These are phyloP conservation scores for Synodontis membranacea DNA, from an alignment of 2,113 vertebrate species.

Conservation along the genomic window DNA sequence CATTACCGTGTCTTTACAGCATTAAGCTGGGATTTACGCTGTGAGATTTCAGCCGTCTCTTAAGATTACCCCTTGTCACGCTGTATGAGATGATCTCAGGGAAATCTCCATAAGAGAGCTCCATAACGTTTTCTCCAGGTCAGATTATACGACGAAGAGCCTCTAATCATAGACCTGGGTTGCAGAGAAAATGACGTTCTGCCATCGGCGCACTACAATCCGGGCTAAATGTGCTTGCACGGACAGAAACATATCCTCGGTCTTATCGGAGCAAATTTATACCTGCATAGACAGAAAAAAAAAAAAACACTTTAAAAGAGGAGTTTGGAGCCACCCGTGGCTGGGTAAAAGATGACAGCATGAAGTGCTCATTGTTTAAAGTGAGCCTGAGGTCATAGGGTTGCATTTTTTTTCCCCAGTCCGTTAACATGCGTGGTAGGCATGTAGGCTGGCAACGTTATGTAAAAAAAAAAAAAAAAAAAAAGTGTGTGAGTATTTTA, in stretches of 20 bases:
- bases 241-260: background rate
- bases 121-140: background rate
- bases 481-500: background rate
- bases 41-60: background rate
- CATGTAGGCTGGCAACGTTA: background rate
- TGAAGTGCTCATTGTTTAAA: background rate
- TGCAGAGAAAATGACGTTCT: background rate
- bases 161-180: background rate
- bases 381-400: background rate
- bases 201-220: background rate
- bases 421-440: background rate
- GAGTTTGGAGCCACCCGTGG: background rate
- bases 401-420: background rate
- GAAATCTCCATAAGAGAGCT: background rate
- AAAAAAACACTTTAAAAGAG: background rate
- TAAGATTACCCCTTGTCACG: background rate
- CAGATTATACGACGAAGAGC: background rate
- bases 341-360: background rate
- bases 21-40: background rate
- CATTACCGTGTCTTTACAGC: background rate
- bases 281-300: background rate
- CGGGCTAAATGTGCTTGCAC: background rate
- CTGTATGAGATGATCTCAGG: background rate
- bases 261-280: background rate
- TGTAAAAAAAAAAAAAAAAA: no score